phyloP scores from a whole-genome alignment of 37 sponge, comb jelly and placozoan genomes.

The Mnemiopsis leidyi region DNA sequence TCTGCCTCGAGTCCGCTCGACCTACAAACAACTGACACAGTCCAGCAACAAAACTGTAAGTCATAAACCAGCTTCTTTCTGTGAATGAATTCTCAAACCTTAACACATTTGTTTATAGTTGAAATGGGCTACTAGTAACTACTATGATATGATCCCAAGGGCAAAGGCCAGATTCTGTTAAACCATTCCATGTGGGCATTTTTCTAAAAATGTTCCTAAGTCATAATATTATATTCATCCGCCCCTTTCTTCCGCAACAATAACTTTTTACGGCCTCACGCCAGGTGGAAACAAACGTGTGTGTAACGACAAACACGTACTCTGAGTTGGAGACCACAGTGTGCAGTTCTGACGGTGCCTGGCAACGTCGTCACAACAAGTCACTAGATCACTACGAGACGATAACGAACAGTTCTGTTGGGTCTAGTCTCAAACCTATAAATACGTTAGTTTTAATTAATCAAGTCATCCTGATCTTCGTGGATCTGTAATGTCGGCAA shows the following conservation, averaged over 20 bases:
- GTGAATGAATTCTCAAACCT: no score
- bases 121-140: no score
- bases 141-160: no score
- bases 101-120: no score
- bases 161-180: no score
- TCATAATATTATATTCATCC: background rate
- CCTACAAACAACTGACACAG: constrained; percentile 61
- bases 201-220: no score
- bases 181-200: no score
- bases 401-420: background rate
- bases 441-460: background rate
- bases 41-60: constrained; percentile 56
- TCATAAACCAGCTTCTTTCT: no score
- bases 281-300: constrained; percentile 58
- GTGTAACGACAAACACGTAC: constrained; percentile 60
- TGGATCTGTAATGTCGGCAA: no score
- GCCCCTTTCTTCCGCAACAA: background rate
- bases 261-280: background rate
- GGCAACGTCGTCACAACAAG: background rate
- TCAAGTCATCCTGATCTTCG: no score
- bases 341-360: constrained; percentile 40
- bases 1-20: constrained; percentile 21
- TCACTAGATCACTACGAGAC: background rate
- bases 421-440: constrained; percentile 31
- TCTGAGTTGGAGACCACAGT: constrained; percentile 58